Base-by-base conservation (phyloP, 2,797 vertebrate species). In the Sebastes minor region DNA sequence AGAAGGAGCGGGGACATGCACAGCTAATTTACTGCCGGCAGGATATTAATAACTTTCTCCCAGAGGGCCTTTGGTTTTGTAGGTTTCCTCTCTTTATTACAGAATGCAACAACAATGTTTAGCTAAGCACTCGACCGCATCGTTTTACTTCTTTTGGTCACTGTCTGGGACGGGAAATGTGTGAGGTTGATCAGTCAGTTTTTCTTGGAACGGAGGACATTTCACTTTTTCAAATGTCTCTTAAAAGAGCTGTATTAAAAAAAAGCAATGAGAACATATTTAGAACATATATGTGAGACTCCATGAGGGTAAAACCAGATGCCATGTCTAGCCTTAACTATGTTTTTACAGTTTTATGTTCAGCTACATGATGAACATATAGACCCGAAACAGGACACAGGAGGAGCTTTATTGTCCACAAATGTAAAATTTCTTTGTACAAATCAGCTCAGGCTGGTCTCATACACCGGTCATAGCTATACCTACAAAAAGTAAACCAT, bases 1-100 rank as follows among this genome's bases (percentile, higher is more conserved):
- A 76, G 74, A 85, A 3, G 35, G 78, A 84, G 78, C 69, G 83
- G 83, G 77, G 81, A 90, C 84, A 74, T 71, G 76, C 83, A 85
- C 30, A 86, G 89, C 83, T 86, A 92, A 94, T 92, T 92, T 91
- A 94, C 80, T 72, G 89, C 91, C 82, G 91, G 90, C 90, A 86
- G 92, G 87, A 88, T 94, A 93, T 93, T 94, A 92, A 93, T 91
- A 93, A 90, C 90, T 81, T 80, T 90, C 82, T 84, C 88, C 88
- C 79, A 60, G 82, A 83, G 86, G 87, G 53, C 62, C 77, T 72
- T 86, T 86, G 92, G 91, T 91, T 92, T 88, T 81, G 61, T 81
- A 87, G 88, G 86, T 90, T 94, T 94, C 88, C 83, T 88, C 69
- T 92, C 88, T 89, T 90, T 91, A 91, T 94, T 87, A 91, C 90